phyloP scores from a whole-genome alignment of 1,140 invertebrate species.

The Tribolium madens region DNA sequence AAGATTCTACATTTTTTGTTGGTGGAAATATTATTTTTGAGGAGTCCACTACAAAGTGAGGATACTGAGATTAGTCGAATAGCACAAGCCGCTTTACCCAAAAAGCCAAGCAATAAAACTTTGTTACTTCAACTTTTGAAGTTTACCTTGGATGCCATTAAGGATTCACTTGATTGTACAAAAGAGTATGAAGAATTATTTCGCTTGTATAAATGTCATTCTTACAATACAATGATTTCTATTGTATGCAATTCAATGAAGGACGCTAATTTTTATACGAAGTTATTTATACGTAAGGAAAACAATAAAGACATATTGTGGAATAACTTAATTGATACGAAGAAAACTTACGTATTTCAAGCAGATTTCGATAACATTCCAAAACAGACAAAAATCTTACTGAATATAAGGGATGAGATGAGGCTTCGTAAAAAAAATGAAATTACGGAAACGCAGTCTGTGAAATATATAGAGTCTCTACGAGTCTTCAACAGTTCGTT shows the following conservation, averaged over 20 bases:
- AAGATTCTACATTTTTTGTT: slow-evolving; percentile 52
- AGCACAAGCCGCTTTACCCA: slow-evolving; percentile 24
- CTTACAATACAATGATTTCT: slow-evolving; percentile 56
- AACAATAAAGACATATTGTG: slow-evolving; percentile 65
- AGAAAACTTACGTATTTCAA: slow-evolving; percentile 63
- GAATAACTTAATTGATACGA: slow-evolving; percentile 67
- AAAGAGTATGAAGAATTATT: slow-evolving; percentile 37
- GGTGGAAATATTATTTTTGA: slow-evolving; percentile 56
- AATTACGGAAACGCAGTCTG: background rate
- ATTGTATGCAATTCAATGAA: slow-evolving; percentile 60
- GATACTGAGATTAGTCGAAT: slow-evolving; percentile 42
- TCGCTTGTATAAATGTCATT: slow-evolving; percentile 54
- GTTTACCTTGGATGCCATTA: slow-evolving; percentile 48
- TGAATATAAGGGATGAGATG: slow-evolving; percentile 65
- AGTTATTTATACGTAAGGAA: slow-evolving; percentile 61
- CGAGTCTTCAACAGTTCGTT: slow-evolving; percentile 66
- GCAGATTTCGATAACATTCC: slow-evolving; percentile 66
- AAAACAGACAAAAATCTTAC: slow-evolving; percentile 65
- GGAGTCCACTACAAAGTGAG: slow-evolving; percentile 49
- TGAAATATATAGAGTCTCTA: slow-evolving; percentile 62
- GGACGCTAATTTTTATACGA: slow-evolving; percentile 59
- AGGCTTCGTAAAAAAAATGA: slow-evolving; percentile 15
- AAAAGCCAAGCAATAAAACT: background rate
- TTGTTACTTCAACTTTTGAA: slow-evolving; percentile 43
- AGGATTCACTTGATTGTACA: background rate